Percentiles rank a stretch among this genome's conserved stretches.
Conservation (phyloP, 2,113 vertebrate genomes). For the Labeo rohita region DNA sequence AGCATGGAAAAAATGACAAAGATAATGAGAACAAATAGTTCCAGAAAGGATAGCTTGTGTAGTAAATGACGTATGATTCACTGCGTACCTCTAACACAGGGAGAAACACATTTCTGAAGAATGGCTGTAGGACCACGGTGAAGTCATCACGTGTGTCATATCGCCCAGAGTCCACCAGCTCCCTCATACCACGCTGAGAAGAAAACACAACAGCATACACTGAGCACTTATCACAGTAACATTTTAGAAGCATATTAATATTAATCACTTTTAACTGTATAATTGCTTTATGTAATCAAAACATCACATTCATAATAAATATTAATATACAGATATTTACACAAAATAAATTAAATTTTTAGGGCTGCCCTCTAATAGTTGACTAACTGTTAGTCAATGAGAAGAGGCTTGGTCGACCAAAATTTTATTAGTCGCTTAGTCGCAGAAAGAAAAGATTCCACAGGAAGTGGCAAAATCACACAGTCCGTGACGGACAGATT, state of each 20-base stretch:
- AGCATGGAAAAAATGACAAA: neutral
- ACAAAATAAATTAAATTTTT: neutral
- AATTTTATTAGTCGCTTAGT: too few relatives aligned
- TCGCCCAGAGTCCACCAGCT: conserved; percentile 72
- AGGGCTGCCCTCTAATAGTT: too few relatives aligned
- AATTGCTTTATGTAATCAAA: neutral
- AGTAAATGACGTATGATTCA: neutral
- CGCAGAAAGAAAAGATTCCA: too few relatives aligned
- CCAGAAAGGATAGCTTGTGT: neutral
- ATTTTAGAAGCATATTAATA: neutral
- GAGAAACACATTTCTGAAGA: conserved; percentile 64
- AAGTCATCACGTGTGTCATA: conserved; percentile 76
- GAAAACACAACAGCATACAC: conserved; percentile 2
- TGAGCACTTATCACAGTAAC: neutral
- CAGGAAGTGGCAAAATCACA: too few relatives aligned
- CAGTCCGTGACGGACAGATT: too few relatives aligned
- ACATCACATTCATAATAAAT: neutral
- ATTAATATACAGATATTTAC: neutral
- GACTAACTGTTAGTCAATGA: too few relatives aligned
- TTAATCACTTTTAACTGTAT: neutral
- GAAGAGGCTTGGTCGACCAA: too few relatives aligned
- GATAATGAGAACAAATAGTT: neutral
- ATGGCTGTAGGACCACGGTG: conserved; percentile 76
- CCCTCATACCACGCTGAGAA: conserved; percentile 72
- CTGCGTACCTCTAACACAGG: conserved; percentile 68